A percentile compares a stretch with the other conserved stretches of the same genome.
These are phyloP conservation scores for Labrus mixtus DNA, from an alignment of 2,113 vertebrate genomes.

Conservation along the genomic window DNA sequence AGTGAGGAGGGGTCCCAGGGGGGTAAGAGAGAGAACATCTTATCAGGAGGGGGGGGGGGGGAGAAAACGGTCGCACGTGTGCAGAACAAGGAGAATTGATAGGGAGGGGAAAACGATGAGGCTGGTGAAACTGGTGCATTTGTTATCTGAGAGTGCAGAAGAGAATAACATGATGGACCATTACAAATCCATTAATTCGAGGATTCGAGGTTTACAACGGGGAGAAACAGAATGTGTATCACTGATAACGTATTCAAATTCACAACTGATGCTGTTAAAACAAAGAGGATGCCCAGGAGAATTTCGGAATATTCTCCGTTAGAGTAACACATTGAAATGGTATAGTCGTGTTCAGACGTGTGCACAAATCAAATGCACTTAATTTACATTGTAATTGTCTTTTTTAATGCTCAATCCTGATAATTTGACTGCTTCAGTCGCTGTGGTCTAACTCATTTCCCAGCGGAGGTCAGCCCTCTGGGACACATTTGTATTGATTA, in stretches of 20 bases:
- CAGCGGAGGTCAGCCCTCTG: background rate
- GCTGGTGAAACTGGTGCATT: background rate
- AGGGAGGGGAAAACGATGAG: background rate
- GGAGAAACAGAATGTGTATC: too few species aligned
- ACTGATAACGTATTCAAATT: too few species aligned
- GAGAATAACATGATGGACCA: background rate
- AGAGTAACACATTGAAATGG: too few species aligned
- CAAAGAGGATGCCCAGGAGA: background rate
- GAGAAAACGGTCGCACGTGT: background rate
- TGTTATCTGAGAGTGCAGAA: constrained; percentile 1
- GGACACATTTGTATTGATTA: background rate
- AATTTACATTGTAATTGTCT: too few species aligned
- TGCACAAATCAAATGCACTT: too few species aligned
- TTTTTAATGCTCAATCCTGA: background rate
- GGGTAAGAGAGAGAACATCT: constrained; percentile 23
- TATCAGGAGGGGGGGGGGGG: constrained; percentile 33
- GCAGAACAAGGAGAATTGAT: background rate
- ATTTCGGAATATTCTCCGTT: background rate
- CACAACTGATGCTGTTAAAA: too few species aligned
- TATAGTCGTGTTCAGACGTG: too few species aligned
- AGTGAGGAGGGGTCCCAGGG: constrained; percentile 17
- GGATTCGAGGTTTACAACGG: background rate
- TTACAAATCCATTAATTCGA: background rate
- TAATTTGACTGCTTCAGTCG: background rate
- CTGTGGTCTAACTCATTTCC: background rate